Base-by-base conservation (phyloP, 2,888 invertebrate genomes). In the Campoplex nolae region DNA sequence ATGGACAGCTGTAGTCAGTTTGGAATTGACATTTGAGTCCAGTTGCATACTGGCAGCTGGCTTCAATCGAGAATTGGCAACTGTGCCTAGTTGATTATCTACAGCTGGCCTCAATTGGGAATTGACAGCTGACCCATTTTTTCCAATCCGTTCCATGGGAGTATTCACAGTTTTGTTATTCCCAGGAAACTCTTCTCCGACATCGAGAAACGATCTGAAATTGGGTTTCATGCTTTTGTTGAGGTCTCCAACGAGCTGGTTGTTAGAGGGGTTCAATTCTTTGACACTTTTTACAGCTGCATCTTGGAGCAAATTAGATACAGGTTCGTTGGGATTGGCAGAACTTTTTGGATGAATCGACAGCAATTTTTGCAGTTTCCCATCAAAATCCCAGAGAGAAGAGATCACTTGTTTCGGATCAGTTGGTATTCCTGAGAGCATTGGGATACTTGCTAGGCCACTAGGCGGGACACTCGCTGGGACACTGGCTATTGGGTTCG, bases 181-280 rank as follows among this genome's bases (percentile, higher is more conserved):
- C 1, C 42, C 62, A 42, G 38, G 16, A n/a, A 74, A 32, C 74
- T 68, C 23, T 13, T 51, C 56, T 11, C 35, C 35, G 45, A 56
- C 13, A 35, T 73, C 65, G 13, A 78, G 77, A 18, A 82, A 78
- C 32, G 82, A 77, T 74, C 85, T 77, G 23, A 85, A 82, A 18
- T 81, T 45, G 0, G 84, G 76, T 42, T 48, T 13, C 23, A 62
- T 6, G 32, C 16, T 16, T 32, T 32, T 62, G 6, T 32, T 3
- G 8, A 7, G 51, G 18, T 28, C 42, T n/a, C 54, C 42, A 70
- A 32, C 76, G 56, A 70, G 4, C 18, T 76, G 11, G 62, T 32
- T 28, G 6, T 62, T 62, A 6, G 58, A 28, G 28, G 11, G 28
- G 32, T 62, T 62, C 58, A 32, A 32, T 62, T 62, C 28, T 2